Evolutionary conservation across 2,888 invertebrate species (phyloP).

Genomic region (Drosophila neoperkinsi): DNA sequence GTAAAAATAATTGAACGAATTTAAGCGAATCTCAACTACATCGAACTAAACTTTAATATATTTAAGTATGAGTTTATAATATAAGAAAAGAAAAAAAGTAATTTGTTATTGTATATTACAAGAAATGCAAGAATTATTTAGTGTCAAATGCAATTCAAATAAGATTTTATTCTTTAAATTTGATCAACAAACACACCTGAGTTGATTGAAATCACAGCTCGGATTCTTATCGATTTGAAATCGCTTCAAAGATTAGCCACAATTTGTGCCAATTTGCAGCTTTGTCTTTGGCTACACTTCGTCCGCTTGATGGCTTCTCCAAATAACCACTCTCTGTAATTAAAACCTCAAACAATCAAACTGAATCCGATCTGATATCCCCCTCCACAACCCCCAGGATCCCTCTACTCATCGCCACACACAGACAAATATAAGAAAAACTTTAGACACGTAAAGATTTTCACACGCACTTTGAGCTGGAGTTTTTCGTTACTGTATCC

Average conservation of each 20-base stretch:
- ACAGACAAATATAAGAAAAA: conserved; percentile 27
- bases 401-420: background rate
- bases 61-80: background rate
- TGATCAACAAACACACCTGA: background rate
- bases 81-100: background rate
- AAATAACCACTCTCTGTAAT: conserved; percentile 71
- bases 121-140: background rate
- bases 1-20: background rate
- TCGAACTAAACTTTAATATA: background rate
- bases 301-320: conserved; percentile 36
- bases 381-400: background rate
- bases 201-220: conserved; percentile 3
- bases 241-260: conserved; percentile 47
- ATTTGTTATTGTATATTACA: background rate
- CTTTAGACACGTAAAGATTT: conserved; percentile 62
- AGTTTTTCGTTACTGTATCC: conserved; percentile 59
- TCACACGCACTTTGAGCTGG: conserved; percentile 63
- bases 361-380: conserved; percentile 39
- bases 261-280: conserved; percentile 63
- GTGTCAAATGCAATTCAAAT: background rate
- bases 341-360: conserved; percentile 69
- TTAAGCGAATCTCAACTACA: background rate
- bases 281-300: conserved; percentile 27
- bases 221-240: conserved; percentile 14
- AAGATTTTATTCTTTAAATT: background rate